phyloP scores from a whole-genome alignment of 2,888 invertebrate species.

The Penaeus monodon region DNA sequence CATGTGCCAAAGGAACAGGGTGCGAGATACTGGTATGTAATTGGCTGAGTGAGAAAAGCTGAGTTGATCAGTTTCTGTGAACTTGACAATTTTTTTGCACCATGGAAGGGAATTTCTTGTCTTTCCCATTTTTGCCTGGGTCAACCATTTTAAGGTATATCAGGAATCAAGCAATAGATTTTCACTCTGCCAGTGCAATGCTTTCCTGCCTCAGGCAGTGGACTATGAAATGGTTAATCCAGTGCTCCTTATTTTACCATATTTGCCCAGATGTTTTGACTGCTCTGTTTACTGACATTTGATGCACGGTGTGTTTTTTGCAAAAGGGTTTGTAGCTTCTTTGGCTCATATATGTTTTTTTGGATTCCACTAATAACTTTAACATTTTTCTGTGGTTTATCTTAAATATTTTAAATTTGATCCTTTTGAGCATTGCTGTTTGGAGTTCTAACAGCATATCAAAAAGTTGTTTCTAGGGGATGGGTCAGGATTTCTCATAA shows the following conservation, averaged over 20 bases:
- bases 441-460: constrained; percentile 50
- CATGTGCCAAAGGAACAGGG: constrained; percentile 55
- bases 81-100: constrained; percentile 60
- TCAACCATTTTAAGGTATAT: constrained; percentile 50
- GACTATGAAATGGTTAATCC: constrained; percentile 51
- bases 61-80: constrained; percentile 56
- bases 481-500: constrained; percentile 61
- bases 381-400: constrained; percentile 55
- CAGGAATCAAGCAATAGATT: constrained; percentile 8
- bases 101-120: constrained; percentile 64
- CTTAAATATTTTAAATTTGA: constrained; percentile 45
- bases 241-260: constrained; percentile 55
- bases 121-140: constrained; percentile 59
- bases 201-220: constrained; percentile 26
- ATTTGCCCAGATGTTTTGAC: constrained; percentile 62
- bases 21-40: constrained; percentile 61
- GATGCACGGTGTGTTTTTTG: constrained; percentile 65
- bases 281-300: constrained; percentile 65
- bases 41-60: constrained; percentile 51
- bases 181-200: constrained; percentile 24
- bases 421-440: constrained; percentile 55
- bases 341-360: constrained; percentile 65
- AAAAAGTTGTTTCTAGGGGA: constrained; percentile 52
- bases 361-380: constrained; percentile 63
- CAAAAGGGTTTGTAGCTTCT: constrained; percentile 65